phyloP scores from a whole-genome alignment of 2,888 invertebrate genomes.

The Ormia ochracea region DNA sequence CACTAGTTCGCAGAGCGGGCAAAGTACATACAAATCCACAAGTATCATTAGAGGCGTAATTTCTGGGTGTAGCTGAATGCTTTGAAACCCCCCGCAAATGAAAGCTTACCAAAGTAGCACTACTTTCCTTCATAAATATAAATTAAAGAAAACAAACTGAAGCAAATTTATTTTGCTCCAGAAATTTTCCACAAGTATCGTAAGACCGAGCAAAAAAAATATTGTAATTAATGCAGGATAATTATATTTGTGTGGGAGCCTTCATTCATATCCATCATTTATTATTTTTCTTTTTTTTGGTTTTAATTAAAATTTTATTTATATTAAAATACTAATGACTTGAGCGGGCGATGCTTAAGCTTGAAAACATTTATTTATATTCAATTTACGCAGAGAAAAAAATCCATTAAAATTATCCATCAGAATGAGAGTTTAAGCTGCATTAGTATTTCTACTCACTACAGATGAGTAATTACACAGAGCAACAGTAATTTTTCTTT shows the following conservation, averaged over 20 bases:
- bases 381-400: not conserved
- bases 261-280: not conserved
- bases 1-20: not conserved
- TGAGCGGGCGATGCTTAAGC: not conserved
- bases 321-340: not conserved
- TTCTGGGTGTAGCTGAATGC: slow-evolving; percentile 29
- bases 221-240: slow-evolving; percentile 17
- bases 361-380: not conserved
- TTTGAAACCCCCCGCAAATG: not conserved
- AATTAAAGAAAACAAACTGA: not conserved
- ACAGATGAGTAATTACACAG: too few relatives aligned
- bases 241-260: not conserved
- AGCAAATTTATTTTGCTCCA: not conserved
- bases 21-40: not conserved
- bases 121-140: not conserved
- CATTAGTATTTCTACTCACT: too few relatives aligned
- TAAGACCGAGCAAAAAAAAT: not conserved
- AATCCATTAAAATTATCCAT: too few relatives aligned
- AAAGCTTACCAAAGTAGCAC: not conserved
- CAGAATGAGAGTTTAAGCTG: too few relatives aligned
- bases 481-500: too few relatives aligned
- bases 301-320: not conserved
- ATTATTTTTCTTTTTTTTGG: not conserved
- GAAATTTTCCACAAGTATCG: not conserved
- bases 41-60: slow-evolving; percentile 25